A percentile compares a stretch with the other conserved stretches of the same genome.
Conservation (phyloP, 2,797 vertebrate genomes). For the Cossypha polioptera region DNA sequence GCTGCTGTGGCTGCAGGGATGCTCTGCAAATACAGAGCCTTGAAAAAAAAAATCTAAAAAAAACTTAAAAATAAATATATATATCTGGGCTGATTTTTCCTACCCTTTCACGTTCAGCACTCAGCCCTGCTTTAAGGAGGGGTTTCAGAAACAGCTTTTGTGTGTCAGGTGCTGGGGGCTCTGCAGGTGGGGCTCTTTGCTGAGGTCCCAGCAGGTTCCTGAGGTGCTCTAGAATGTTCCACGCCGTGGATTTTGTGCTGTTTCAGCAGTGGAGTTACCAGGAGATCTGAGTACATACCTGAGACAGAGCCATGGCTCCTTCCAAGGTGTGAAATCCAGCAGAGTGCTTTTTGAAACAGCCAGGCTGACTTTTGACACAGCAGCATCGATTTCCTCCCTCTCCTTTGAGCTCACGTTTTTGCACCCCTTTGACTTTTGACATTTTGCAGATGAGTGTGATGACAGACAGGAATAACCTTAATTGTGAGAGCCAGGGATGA, state of each 20-base stretch:
- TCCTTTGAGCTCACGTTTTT: not conserved
- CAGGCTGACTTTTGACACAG: not conserved
- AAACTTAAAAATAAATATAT: no score
- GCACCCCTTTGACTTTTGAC: not conserved
- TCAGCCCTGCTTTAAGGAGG: not conserved
- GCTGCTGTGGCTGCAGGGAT: not conserved
- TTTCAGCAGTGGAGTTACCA: not conserved
- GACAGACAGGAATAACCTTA: not conserved
- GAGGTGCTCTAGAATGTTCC: not conserved
- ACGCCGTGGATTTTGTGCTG: rapidly evolving
- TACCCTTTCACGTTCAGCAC: not conserved
- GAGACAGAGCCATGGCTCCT: not conserved
- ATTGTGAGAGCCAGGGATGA: not conserved
- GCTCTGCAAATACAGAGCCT: not conserved
- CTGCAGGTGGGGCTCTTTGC: not conserved
- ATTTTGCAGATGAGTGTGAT: not conserved
- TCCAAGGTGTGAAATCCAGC: not conserved
- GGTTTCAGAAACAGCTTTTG: not conserved
- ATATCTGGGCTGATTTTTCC: not conserved
- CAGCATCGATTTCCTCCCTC: not conserved
- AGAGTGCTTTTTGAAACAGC: not conserved
- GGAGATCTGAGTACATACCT: not conserved
- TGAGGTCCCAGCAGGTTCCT: rapidly evolving
- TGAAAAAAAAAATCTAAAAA: not conserved
- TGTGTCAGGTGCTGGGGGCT: not conserved